Conservation (phyloP, 2,113 vertebrate genomes). For the Amblyornis subalaris region DNA sequence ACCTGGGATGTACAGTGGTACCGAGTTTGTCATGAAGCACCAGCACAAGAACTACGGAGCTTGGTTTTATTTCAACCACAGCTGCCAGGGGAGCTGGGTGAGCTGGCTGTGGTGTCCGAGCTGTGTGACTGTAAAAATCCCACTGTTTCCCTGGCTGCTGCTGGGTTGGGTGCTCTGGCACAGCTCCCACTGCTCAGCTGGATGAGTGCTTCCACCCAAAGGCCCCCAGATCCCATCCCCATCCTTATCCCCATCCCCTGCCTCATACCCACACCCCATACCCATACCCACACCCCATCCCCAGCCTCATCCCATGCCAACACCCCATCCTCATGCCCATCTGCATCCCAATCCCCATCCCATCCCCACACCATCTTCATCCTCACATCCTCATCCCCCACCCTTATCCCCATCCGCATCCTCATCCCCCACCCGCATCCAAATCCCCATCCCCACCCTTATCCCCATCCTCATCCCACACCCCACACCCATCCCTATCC, state of each 20-base stretch:
- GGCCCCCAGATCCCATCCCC: no score
- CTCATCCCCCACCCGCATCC: no score
- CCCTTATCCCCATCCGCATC: neutral
- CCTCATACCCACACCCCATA: neutral
- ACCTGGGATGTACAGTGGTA: neutral
- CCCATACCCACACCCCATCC: neutral
- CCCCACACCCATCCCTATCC: no score
- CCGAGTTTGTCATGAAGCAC: neutral
- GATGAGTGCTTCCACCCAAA: neutral
- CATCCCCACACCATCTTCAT: neutral
- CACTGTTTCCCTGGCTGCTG: neutral
- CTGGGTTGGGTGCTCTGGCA: rapidly evolving
- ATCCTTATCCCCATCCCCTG: neutral
- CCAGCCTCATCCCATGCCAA: neutral
- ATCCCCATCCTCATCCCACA: neutral
- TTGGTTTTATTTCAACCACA: neutral
- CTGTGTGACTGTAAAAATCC: neutral
- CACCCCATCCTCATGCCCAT: neutral
- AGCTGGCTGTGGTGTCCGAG: rapidly evolving
- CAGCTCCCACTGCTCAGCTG: neutral
- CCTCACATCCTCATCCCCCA: neutral
- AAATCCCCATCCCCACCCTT: neutral
- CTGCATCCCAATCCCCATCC: neutral
- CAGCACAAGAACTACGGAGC: neutral
- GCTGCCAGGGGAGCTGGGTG: neutral